phyloP scores from a whole-genome alignment of 64 coral and sea anemone genomes.

The Actinia equina region DNA sequence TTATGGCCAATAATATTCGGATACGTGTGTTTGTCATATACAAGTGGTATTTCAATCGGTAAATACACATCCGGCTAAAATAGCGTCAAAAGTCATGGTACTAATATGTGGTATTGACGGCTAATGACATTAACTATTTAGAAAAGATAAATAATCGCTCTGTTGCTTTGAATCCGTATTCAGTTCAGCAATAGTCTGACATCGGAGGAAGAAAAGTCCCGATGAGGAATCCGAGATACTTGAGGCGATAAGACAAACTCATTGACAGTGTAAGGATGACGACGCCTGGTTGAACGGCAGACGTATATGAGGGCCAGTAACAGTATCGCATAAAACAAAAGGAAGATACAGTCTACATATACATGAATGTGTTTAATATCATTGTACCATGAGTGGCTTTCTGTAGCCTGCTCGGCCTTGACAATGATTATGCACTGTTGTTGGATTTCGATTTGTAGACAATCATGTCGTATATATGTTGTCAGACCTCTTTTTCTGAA shows the following conservation, averaged over 20 bases:
- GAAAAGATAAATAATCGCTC: background rate
- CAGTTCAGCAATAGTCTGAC: constrained; percentile 32
- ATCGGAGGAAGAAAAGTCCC: constrained; percentile 38
- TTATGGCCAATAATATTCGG: background rate
- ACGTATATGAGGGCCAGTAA: constrained; percentile 65
- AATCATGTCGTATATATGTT: too few relatives aligned
- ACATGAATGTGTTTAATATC: constrained; percentile 20
- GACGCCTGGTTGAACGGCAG: constrained; percentile 14
- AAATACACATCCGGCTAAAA: background rate
- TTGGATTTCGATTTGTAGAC: background rate
- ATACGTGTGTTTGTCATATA: constrained; percentile 5
- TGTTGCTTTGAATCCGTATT: constrained; percentile 2
- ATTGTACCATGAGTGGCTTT: constrained; percentile 45
- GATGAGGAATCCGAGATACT: constrained; percentile 56
- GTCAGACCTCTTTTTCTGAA: background rate
- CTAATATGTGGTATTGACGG: constrained; percentile 39
- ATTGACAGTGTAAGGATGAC: constrained; percentile 54
- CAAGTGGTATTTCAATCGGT: background rate
- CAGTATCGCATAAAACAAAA: too few relatives aligned
- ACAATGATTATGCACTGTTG: background rate
- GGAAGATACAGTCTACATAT: constrained; percentile 19
- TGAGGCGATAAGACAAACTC: constrained; percentile 49
- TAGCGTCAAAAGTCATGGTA: constrained; percentile 27
- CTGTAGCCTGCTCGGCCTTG: background rate
- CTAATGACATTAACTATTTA: constrained; percentile 43